Percentiles rank a stretch among this genome's conserved stretches.
Conservation (phyloP, 2,113 vertebrate species). For the Bufo gargarizans region DNA sequence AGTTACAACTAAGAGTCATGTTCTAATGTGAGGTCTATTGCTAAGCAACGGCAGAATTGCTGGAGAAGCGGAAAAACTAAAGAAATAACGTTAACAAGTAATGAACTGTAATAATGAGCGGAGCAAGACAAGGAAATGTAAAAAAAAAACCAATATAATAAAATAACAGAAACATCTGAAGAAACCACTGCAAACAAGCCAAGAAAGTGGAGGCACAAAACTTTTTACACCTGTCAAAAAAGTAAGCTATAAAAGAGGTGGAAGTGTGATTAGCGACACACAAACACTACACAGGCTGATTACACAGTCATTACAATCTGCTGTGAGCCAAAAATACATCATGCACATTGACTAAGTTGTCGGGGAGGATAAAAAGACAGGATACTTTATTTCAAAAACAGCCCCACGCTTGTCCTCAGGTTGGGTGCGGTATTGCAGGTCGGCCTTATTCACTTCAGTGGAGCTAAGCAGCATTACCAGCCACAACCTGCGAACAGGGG, state of each 20-base stretch:
- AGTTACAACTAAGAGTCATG: not conserved
- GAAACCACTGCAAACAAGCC: not conserved
- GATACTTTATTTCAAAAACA: no score
- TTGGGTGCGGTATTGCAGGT: no score
- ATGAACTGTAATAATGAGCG: conserved; percentile 12
- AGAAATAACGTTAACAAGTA: conserved; percentile 6
- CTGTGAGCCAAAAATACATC: no score
- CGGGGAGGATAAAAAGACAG: no score
- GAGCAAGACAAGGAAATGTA: not conserved
- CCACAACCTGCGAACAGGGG: no score
- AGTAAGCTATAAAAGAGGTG: not conserved
- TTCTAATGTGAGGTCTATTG: conserved; percentile 9
- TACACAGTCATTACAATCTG: not conserved
- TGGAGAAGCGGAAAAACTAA: not conserved
- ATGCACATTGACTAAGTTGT: no score
- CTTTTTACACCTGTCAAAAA: not conserved
- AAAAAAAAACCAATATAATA: not conserved
- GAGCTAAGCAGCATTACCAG: no score
- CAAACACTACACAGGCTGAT: not conserved
- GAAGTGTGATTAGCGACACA: not conserved
- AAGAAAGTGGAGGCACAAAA: not conserved
- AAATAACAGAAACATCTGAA: not conserved
- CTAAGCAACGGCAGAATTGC: conserved; percentile 13
- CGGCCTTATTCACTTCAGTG: no score
- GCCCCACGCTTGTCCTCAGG: no score